Base-by-base conservation (phyloP, 2,888 invertebrate species). In the Lepetodrilus schrolli region DNA sequence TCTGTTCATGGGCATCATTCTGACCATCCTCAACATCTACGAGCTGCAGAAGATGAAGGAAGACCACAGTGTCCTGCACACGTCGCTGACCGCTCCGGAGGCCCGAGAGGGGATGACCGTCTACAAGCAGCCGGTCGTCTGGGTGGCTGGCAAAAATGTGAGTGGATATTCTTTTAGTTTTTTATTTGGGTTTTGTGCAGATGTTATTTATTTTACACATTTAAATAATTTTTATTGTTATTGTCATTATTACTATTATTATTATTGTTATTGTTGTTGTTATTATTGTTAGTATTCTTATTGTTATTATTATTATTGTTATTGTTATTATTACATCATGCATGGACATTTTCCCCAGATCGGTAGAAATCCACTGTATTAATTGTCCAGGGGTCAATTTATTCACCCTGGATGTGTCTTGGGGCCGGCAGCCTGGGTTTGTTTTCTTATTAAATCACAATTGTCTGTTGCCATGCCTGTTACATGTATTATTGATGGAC, bases 21-120 rank as follows among this genome's bases (percentile, higher is more conserved):
- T 89, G 17, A 86, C 84, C 1, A 34, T 84, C 2, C 79, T 89
- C 30, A 89, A 89, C 77, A 83, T 89, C 65, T 88, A 87, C 68
- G 84, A 89, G 77, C 82, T 89, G 10, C 83, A 86, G 36, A 82
- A 83, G 70, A 83, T 89, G 78, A 87, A 81, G 74, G 81, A 77
- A n/a, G 86, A 87, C 34, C 85, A 87, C 70, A 51, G 66, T 4
- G 50, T 75, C 2, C 77, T 80, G 13, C 78, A 79, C 17, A 36
- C 49, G 8, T 50, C 70, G 2, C 66, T 74, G 1, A 20, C 17
- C 2, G 17, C 58, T n/a, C 50, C 81, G 1, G 86, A 83, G 51
- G 83, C 78, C 0, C 74, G 75, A 20, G 72, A 74, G 4, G 80
- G 78, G 1, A 78, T 75, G 58, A 71, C 51, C 43, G 72, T 75